Percentiles rank a stretch among this genome's conserved stretches.
These are phyloP conservation scores for Haliclona indistincta DNA, from an alignment of 37 sponge, comb jelly and placozoan genomes.

Conservation along the genomic window DNA sequence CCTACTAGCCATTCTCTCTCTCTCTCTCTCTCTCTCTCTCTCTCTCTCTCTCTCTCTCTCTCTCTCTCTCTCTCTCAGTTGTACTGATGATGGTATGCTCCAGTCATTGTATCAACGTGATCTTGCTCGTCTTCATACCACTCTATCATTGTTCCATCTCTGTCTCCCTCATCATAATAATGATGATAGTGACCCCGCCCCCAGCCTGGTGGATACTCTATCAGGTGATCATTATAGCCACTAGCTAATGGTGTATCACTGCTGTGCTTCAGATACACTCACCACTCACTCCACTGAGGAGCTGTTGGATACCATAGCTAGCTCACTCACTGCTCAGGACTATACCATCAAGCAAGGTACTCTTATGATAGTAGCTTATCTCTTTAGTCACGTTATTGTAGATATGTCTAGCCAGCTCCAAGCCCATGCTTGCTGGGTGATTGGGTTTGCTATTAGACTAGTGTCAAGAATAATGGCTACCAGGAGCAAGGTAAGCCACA, in stretches of 20 bases:
- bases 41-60: neutral
- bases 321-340: constrained; percentile 7
- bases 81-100: constrained; percentile 40
- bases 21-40: neutral
- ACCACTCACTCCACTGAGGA: constrained; percentile 29
- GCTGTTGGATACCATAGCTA: constrained; percentile 25
- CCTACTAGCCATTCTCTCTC: neutral
- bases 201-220: neutral
- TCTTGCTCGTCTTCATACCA: constrained; percentile 43
- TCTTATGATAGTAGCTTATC: neutral
- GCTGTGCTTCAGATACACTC: constrained; percentile 22
- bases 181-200: neutral
- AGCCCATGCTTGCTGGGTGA: constrained; percentile 56
- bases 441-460: constrained; percentile 45
- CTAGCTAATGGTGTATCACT: neutral
- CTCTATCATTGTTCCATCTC: constrained; percentile 27
- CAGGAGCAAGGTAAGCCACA: neutral
- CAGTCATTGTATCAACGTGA: constrained; percentile 38
- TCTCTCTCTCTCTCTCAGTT: constrained; percentile 18
- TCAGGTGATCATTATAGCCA: neutral
- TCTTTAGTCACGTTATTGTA: neutral
- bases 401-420: constrained; percentile 44
- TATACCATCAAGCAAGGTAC: constrained; percentile 31
- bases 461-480: constrained; percentile 26
- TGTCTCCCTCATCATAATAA: neutral